Evolutionary conservation across 2,888 invertebrate genomes (phyloP).

Genomic region (Craniophora ligustri): DNA sequence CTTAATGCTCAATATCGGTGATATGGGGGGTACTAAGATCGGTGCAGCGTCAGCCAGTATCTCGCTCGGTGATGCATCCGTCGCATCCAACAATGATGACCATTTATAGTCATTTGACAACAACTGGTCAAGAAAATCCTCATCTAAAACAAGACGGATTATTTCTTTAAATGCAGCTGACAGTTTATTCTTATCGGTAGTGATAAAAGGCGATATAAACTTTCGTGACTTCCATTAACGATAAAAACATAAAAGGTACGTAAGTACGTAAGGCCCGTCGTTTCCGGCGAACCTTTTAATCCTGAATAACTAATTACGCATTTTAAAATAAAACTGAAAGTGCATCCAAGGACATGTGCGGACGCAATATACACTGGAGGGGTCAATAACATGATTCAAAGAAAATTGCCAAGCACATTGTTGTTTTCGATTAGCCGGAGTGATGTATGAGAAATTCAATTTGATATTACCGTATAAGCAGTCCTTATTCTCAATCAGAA

Average conservation of each 20-base stretch:
- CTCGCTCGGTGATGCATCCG: conserved; percentile 85
- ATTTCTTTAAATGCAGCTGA: conserved; percentile 14
- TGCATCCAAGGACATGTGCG: conserved; percentile 67
- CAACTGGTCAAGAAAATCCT: conserved; percentile 81
- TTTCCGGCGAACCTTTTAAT: conserved; percentile 16
- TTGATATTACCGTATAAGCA: conserved; percentile 76
- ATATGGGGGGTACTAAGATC: conserved; percentile 75
- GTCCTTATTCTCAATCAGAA: conserved; percentile 75
- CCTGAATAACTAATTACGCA: conserved; percentile 15
- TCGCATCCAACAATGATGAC: conserved; percentile 79
- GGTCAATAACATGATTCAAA: conserved; percentile 66
- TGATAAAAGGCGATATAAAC: conserved; percentile 19
- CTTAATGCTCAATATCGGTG: conserved; percentile 76
- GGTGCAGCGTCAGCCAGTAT: conserved; percentile 84
- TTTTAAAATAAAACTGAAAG: conserved; percentile 60
- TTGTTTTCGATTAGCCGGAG: conserved; percentile 65
- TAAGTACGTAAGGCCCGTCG: neutral
- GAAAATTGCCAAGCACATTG: conserved; percentile 60
- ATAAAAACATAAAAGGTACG: conserved; percentile 4
- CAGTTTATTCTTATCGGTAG: conserved; percentile 29
- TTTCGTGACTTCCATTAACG: conserved; percentile 2
- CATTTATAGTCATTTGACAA: conserved; percentile 79
- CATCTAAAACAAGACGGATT: conserved; percentile 67
- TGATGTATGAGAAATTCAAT: conserved; percentile 30
- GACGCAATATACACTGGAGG: conserved; percentile 56